phyloP scores from a whole-genome alignment of 1,140 invertebrate species.

The Goniozus legneri region DNA sequence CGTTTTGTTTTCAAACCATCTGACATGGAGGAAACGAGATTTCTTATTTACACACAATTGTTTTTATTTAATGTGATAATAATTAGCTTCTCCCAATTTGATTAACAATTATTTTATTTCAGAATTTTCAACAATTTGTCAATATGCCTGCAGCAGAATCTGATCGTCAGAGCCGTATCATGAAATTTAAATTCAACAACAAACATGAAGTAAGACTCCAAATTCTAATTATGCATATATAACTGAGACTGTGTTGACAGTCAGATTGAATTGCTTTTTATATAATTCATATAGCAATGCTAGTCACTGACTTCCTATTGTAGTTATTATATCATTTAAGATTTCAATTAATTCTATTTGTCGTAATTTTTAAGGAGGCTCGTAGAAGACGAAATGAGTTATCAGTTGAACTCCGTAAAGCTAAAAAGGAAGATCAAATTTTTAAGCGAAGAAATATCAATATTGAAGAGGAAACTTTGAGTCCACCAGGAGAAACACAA shows the following conservation, averaged over 20 bases:
- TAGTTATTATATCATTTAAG: conserved; percentile 3
- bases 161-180: conserved; percentile 18
- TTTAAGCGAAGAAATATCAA: conserved; percentile 87
- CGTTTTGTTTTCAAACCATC: not conserved
- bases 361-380: conserved; percentile 65
- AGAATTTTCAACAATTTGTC: not conserved
- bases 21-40: not conserved
- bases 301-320: not conserved
- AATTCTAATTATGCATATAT: too few relatives aligned
- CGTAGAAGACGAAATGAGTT: conserved; percentile 83
- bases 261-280: too few relatives aligned
- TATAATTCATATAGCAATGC: too few relatives aligned
- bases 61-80: not conserved
- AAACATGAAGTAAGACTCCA: conserved; percentile 31
- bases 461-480: conserved; percentile 53
- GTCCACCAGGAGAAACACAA: conserved; percentile 58
- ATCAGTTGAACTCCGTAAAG: conserved; percentile 86
- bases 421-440: conserved; percentile 93
- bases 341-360: not conserved
- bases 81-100: not conserved
- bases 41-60: not conserved
- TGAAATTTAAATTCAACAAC: conserved; percentile 31
- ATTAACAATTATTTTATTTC: not conserved
- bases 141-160: conserved; percentile 30
- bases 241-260: too few relatives aligned